A percentile compares a stretch with the other conserved stretches of the same genome.
phyloP scores from a whole-genome alignment of 2,113 vertebrate species.

The Pyrgilauda ruficollis region DNA sequence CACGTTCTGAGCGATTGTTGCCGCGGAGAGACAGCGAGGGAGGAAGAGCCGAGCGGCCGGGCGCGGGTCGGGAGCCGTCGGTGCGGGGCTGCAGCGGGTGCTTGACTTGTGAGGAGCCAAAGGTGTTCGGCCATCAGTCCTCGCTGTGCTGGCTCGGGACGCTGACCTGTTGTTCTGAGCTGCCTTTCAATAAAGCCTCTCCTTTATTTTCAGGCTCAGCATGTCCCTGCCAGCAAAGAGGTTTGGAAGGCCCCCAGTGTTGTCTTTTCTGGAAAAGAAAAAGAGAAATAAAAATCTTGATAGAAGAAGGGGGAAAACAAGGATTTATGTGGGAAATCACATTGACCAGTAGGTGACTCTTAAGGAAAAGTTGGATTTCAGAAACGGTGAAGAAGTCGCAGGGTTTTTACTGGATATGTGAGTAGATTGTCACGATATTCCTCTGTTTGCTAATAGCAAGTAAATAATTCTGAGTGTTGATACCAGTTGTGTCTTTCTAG shows the following conservation, averaged over 20 bases:
- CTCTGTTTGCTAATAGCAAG: not conserved
- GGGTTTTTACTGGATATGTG: constrained; percentile 39
- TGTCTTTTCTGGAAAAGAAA: constrained; percentile 40
- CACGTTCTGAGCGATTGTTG: not conserved
- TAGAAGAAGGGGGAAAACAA: not conserved
- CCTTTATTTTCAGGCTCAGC: not conserved
- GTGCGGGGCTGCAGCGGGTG: not conserved
- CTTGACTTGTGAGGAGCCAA: accelerated
- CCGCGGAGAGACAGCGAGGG: not conserved
- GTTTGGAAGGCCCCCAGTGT: not conserved
- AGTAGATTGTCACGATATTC: not conserved
- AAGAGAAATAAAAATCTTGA: constrained; percentile 28
- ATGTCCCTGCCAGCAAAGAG: not conserved
- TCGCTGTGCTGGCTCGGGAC: accelerated
- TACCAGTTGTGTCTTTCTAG: not conserved
- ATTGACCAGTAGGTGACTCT: not conserved
- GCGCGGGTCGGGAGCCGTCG: not conserved
- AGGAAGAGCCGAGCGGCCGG: too few relatives aligned
- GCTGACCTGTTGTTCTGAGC: accelerated
- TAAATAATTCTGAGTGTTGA: not conserved
- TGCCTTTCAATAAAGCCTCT: accelerated
- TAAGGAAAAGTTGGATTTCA: constrained; percentile 21
- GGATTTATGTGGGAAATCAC: constrained; percentile 11
- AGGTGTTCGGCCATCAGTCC: accelerated
- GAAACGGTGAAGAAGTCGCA: not conserved